Evolutionary conservation across 2,113 vertebrate species (phyloP), one percentile per base, ranked within the genome.

Genomic region (Ammodramus savannarum): DNA sequence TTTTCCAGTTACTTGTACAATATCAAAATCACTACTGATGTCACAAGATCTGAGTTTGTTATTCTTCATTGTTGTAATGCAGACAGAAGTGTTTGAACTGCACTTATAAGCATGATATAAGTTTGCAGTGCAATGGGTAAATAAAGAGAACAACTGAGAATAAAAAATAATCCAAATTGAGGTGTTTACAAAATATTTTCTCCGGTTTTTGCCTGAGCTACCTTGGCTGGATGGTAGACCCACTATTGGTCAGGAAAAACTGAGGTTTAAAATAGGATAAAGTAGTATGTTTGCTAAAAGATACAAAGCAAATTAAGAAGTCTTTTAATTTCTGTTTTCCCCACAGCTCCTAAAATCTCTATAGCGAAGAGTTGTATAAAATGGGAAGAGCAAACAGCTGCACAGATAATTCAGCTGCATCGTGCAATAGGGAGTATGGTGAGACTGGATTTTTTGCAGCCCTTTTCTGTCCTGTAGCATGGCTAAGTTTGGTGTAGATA

Each of bases 321-420:
- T 20, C 7, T 78, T 76, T 6, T 58, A 7, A 44, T 84, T 83
- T 57, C 13, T 58, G 26, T 54, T 51, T 49, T 27, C 4, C 41
- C 17, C 41, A 72, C 61, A 99, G 99, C 99, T 63, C 99, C 99
- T 17, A 99, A 99, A 96, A 97, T 99, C 80, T 98, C 81, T n/a
- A 2, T 78, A 20, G 93, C 90, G 3, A 97, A 98, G 97, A 98
- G 99, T 73, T 99, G 98, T 97, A n/a, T 99, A 73, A 97, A 97
- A 17, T 99, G 99, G 99, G 99, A 99, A 87, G 98, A 99, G 32
- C 99, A 99, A 80, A 99, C 98, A 0, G 98, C 99, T 92, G 97
- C 98, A 14, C 97, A 99, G 27, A 97, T 99, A 39, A 75, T 98
- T 57, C 96, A 98, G 3, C 97, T 99, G 52, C 97, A 98, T 89